Evolutionary conservation across 2,113 vertebrate genomes (phyloP).

Genomic region (Hydropotes inermis): DNA sequence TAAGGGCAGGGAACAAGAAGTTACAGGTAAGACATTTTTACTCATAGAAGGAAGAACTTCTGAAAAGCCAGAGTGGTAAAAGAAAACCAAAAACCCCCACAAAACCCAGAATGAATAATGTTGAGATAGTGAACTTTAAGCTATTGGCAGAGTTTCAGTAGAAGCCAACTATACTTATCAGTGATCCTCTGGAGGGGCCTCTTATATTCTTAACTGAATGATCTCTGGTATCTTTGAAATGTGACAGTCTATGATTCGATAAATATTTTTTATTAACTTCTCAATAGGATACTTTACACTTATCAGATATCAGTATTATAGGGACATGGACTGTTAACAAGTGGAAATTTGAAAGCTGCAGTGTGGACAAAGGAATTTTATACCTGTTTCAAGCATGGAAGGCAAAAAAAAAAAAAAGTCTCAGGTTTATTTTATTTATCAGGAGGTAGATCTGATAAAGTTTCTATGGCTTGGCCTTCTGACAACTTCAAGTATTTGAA

Average conservation of each 20-base stretch:
- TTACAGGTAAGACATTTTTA: not conserved
- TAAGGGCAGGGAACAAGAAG: not conserved
- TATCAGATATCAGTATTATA: not conserved
- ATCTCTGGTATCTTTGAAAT: not conserved
- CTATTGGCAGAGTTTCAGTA: not conserved
- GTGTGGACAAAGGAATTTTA: not conserved
- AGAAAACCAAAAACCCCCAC: not conserved
- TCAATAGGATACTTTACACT: not conserved
- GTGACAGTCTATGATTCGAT: not conserved
- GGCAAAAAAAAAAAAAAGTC: not conserved
- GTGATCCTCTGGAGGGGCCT: not conserved
- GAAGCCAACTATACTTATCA: not conserved
- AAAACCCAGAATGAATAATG: not conserved
- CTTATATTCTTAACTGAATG: not conserved
- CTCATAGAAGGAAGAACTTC: not conserved
- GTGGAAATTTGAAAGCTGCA: not conserved
- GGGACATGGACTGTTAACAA: not conserved
- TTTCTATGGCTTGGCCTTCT: not conserved
- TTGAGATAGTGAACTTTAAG: not conserved
- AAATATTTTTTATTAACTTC: not conserved
- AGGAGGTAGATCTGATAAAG: not conserved
- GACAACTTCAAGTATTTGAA: not conserved
- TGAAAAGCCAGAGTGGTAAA: not conserved
- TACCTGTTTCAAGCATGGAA: conserved; percentile 8
- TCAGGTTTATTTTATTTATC: not conserved